These are phyloP conservation scores for Holcopasites calliopsidis DNA, from an alignment of 1,140 invertebrate species.

Conservation along the genomic window DNA sequence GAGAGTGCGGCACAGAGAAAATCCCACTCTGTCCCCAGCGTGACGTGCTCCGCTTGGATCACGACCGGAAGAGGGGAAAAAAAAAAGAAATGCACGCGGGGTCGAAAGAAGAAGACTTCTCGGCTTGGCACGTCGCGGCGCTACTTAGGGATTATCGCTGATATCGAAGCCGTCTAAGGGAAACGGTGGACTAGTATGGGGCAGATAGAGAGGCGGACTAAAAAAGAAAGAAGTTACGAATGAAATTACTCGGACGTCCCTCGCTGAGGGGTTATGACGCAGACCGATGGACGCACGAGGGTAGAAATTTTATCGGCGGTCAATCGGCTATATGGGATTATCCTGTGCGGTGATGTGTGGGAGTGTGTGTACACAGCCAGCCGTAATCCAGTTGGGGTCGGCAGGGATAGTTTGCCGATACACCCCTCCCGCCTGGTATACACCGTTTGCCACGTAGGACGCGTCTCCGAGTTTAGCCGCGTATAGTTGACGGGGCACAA, in stretches of 20 bases:
- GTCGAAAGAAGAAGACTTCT: conserved; percentile 33
- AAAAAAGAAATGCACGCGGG: neutral
- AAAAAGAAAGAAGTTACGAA: conserved; percentile 16
- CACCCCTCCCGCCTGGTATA: conserved; percentile 24
- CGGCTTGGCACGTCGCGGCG: conserved; percentile 46
- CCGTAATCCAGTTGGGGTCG: conserved; percentile 67
- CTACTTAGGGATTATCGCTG: conserved; percentile 54
- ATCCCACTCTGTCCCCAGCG: neutral
- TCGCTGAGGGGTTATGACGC: conserved; percentile 45
- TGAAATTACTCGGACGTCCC: conserved; percentile 48
- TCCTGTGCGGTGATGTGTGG: conserved; percentile 37
- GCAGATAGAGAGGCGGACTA: neutral
- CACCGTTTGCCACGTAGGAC: conserved; percentile 18
- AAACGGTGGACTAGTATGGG: neutral
- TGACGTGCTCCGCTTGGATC: conserved; percentile 16
- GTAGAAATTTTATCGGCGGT: conserved; percentile 64
- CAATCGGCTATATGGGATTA: conserved; percentile 68
- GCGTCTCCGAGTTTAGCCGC: conserved; percentile 41
- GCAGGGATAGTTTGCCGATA: conserved; percentile 57
- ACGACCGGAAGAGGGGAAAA: neutral
- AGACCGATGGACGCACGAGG: conserved; percentile 37
- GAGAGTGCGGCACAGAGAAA: conserved; percentile 13
- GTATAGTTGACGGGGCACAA: conserved; percentile 66
- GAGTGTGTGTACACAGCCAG: conserved; percentile 50
- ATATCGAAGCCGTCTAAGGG: conserved; percentile 24